Base-by-base conservation (phyloP, 1,140 invertebrate species). In the Drosophila gunungcola region DNA sequence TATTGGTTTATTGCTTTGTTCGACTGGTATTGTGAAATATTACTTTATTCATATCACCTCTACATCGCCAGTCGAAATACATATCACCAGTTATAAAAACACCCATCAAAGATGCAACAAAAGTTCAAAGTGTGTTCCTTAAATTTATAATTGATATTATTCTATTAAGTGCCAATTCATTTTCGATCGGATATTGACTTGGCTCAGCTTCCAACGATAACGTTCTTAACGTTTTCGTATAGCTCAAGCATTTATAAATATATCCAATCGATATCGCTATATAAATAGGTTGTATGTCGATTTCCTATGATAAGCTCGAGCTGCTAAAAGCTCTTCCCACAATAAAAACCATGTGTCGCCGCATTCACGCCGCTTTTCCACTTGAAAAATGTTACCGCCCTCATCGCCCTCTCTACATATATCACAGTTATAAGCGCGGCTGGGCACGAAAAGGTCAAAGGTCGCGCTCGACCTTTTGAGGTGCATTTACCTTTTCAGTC, bases 401-500 rank as follows among this genome's bases (percentile, higher is more conserved):
- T 49, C 51, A 51, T 39, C 11, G 25, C 45, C 25, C 29, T 48
- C 41, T 27, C 16, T 9, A 29, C 52, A 54, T 29, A 51, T 54
- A 45, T 46, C 67, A 52, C 38, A 78, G 55, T 48, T 56, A 67
- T 65, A 72, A 61, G 60, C 73, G 42, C 51, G 60, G 45, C 46
- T 75, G 60, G 36, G 51, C 73, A 78, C 73, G 58, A 63, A 84
- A 88, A 88, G 83, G 83, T 89, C 83, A 88, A 88, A 84, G 83
- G 63, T 88, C 82, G 68, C 36, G 13, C 41, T 3, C 45, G 61
- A 52, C 63, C 53, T 62, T 57, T 57, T 48, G 52, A 46, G 62
- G 84, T 73, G 61, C 84, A 67, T 88, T 88, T 88, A 89, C 84
- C 83, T 89, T 88, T 85, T 63, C 82, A 80, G 56, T 58, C 81